Conservation (phyloP, 2,797 vertebrate species). For the Chanos chanos region DNA sequence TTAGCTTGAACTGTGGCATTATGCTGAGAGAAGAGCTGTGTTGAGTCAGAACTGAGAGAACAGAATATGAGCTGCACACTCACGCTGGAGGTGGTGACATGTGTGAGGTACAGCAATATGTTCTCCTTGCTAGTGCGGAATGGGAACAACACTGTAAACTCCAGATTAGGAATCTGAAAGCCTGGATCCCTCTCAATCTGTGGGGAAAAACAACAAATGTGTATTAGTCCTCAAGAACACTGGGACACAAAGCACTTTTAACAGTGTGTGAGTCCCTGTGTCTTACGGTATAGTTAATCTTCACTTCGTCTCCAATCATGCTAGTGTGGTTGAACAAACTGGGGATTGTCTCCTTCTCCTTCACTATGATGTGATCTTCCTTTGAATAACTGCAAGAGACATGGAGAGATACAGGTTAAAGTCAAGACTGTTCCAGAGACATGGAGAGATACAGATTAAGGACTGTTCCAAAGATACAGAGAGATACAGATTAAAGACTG, state of each 20-base stretch:
- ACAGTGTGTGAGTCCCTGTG: too few relatives aligned
- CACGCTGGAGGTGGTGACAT: constrained; percentile 68
- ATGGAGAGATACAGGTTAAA: too few relatives aligned
- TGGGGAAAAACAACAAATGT: constrained; percentile 2
- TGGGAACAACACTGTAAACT: constrained; percentile 78
- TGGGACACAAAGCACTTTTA: neutral
- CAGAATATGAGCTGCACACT: constrained; percentile 29
- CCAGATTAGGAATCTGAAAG: constrained; percentile 72
- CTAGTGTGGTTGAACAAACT: constrained; percentile 76
- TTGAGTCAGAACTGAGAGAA: neutral
- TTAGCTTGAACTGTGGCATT: too few relatives aligned
- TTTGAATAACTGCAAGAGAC: constrained; percentile 52
- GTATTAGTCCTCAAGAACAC: neutral
- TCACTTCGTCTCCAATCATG: constrained; percentile 82
- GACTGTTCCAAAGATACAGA: too few relatives aligned
- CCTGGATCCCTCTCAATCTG: constrained; percentile 79
- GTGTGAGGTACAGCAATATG: constrained; percentile 79
- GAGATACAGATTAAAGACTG: too few relatives aligned
- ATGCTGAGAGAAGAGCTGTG: too few relatives aligned
- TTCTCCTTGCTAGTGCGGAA: constrained; percentile 70
- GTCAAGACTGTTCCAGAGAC: too few relatives aligned
- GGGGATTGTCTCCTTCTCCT: constrained; percentile 76
- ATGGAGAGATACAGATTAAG: too few relatives aligned
- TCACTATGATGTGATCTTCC: constrained; percentile 77
- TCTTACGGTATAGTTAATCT: constrained; percentile 85